Evolutionary conservation across 2,113 vertebrate species (phyloP).

Genomic region (Scopus umbretta): DNA sequence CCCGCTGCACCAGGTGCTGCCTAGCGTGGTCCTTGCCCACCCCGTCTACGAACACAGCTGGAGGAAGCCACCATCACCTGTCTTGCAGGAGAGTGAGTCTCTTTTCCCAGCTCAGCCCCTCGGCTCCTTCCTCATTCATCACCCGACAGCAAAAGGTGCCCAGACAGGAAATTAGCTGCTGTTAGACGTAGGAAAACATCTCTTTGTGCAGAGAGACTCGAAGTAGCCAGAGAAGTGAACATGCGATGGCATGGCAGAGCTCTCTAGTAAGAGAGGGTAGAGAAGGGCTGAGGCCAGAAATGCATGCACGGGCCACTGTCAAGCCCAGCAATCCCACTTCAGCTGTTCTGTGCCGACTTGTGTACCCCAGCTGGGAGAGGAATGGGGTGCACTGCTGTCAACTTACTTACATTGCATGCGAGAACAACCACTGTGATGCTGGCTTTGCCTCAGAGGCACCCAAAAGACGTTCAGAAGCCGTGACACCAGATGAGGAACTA

Average conservation of each 20-base stretch:
- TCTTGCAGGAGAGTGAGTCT: background rate
- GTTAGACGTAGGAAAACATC: background rate
- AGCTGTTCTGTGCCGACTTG: rapidly evolving
- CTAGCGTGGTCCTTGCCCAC: background rate
- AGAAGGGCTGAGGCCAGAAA: background rate
- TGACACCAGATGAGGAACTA: background rate
- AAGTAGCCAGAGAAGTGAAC: background rate
- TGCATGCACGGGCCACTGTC: background rate
- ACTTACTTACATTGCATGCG: rapidly evolving
- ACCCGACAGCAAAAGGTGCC: background rate
- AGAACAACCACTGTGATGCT: background rate
- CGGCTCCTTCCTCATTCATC: background rate
- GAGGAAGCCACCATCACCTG: background rate
- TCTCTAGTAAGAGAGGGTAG: background rate
- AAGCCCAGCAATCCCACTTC: background rate
- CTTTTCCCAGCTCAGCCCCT: background rate
- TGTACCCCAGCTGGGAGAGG: rapidly evolving
- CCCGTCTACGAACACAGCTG: background rate
- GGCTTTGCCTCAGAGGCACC: background rate
- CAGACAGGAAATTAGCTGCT: background rate
- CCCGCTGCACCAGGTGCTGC: background rate
- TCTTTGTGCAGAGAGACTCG: background rate
- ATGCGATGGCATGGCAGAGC: background rate
- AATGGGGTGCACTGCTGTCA: background rate
- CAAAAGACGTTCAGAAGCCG: background rate